Conservation (phyloP, 2,888 invertebrate genomes). For the Ligdia adustata region DNA sequence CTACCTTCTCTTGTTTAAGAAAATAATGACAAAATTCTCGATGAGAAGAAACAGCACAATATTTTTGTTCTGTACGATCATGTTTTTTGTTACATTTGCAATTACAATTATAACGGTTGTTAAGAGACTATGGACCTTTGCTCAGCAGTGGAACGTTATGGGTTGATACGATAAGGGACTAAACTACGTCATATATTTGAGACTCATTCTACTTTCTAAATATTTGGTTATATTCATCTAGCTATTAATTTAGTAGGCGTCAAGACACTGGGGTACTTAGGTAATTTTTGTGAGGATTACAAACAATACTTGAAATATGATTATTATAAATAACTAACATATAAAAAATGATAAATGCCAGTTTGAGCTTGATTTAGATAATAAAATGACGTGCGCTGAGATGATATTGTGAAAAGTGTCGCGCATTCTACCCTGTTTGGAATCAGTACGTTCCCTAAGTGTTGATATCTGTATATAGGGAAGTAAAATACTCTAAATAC, state of each 20-base stretch:
- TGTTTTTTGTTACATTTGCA: no score
- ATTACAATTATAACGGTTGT: no score
- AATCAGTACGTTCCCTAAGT: not conserved
- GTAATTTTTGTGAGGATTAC: not conserved
- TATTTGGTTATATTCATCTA: not conserved
- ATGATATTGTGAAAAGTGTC: not conserved
- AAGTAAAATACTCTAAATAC: not conserved
- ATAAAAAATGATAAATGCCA: conserved; percentile 2
- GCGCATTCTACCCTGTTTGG: conserved; percentile 1
- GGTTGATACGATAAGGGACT: no score
- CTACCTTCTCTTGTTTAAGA: no score
- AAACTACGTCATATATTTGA: no score
- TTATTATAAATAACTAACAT: not conserved
- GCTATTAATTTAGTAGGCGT: not conserved
- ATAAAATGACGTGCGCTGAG: not conserved
- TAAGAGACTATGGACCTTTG: no score
- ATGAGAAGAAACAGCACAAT: no score
- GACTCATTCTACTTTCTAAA: no score
- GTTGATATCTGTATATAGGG: not conserved
- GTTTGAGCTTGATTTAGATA: conserved; percentile 2
- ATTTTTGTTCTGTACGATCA: no score
- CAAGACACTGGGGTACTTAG: not conserved
- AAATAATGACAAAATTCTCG: no score
- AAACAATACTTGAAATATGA: not conserved
- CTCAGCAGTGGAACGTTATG: no score